Conservation (phyloP, 2,797 vertebrate species). For the Malurus leucopterus region DNA sequence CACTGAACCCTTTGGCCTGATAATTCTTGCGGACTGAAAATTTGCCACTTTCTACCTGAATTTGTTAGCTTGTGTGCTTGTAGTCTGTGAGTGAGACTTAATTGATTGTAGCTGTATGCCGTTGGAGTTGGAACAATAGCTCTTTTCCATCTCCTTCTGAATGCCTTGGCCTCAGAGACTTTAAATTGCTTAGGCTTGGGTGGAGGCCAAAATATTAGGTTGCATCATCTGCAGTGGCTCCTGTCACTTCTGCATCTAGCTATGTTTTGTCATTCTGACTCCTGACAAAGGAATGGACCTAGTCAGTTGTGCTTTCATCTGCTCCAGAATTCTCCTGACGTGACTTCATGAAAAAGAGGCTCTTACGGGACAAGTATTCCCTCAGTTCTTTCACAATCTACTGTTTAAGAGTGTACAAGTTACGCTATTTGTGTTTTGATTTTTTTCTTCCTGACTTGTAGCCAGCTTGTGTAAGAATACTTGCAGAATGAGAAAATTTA, state of each 20-base stretch:
- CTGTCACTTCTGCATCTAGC: conserved; percentile 80
- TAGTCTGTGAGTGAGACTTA: conserved; percentile 85
- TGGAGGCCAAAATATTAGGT: conserved; percentile 76
- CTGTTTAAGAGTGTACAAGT: conserved; percentile 91
- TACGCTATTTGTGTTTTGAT: conserved; percentile 84
- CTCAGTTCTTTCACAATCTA: conserved; percentile 84
- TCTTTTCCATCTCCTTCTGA: conserved; percentile 61
- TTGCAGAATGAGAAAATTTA: conserved; percentile 84
- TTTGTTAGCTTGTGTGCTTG: conserved; percentile 87
- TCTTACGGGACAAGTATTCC: conserved; percentile 81
- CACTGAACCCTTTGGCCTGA: conserved; percentile 77
- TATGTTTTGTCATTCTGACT: conserved; percentile 76
- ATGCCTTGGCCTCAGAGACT: conserved; percentile 76
- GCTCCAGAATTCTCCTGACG: conserved; percentile 62
- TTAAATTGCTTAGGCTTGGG: conserved; percentile 79
- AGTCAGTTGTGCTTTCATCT: conserved; percentile 75
- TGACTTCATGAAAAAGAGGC: conserved; percentile 67
- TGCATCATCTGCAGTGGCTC: conserved; percentile 83
- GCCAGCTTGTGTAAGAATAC: conserved; percentile 95
- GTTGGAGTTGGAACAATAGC: conserved; percentile 64
- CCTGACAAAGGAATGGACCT: conserved; percentile 80
- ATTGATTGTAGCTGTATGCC: conserved; percentile 71
- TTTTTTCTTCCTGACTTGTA: conserved; percentile 87
- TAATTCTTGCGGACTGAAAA: conserved; percentile 78
- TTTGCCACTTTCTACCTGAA: conserved; percentile 82